Percentiles rank a stretch among this genome's conserved stretches.
These are phyloP conservation scores for Anolis carolinensis DNA, from an alignment of 2,113 vertebrate species.

Conservation along the genomic window DNA sequence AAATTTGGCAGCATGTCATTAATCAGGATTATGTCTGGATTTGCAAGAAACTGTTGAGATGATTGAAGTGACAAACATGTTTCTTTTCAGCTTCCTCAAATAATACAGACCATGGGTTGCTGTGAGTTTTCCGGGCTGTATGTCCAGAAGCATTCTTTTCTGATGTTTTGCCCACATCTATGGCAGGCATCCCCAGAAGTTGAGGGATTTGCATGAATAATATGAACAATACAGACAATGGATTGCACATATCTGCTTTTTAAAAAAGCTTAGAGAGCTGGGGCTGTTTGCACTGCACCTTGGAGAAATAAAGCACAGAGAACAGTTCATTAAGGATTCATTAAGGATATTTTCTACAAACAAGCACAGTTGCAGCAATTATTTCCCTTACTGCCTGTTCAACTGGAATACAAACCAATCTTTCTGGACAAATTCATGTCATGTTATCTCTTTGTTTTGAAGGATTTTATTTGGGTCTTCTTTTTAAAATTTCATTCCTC, in stretches of 20 bases:
- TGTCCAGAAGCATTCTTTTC: too few relatives aligned
- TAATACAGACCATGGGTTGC: too few relatives aligned
- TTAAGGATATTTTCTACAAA: slow-evolving; percentile 7
- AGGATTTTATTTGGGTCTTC: neutral
- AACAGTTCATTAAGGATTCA: neutral
- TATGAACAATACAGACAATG: neutral
- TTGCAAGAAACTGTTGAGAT: neutral
- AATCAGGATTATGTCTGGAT: too few relatives aligned
- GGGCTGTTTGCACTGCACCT: neutral
- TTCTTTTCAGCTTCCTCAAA: slow-evolving; percentile 7
- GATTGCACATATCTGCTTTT: neutral
- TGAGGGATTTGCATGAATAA: too few relatives aligned
- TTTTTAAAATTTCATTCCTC: neutral
- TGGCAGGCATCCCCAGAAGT: too few relatives aligned
- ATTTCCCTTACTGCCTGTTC: neutral
- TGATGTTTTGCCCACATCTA: too few relatives aligned
- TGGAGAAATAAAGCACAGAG: neutral
- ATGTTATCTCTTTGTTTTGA: neutral
- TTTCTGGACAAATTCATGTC: neutral
- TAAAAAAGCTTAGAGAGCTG: neutral
- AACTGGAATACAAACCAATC: slow-evolving; percentile 3
- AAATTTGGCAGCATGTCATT: too few relatives aligned
- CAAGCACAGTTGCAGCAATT: slow-evolving; percentile 22
- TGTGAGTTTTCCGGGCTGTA: too few relatives aligned
- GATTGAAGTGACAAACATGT: neutral